These are phyloP conservation scores for Perithous albicinctus DNA, from an alignment of 2,888 invertebrate species.

Conservation along the genomic window DNA sequence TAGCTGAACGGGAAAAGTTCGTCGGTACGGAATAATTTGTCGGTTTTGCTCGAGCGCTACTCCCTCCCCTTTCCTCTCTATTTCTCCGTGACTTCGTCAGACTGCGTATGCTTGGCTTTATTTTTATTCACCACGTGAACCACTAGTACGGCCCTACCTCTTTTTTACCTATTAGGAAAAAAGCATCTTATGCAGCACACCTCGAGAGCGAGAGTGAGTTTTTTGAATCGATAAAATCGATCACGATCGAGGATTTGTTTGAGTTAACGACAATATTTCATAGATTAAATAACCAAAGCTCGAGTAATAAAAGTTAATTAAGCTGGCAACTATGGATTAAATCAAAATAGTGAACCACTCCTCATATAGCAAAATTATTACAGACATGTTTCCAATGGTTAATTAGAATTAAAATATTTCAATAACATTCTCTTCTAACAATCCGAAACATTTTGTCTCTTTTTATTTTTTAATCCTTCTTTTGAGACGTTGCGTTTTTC, in stretches of 20 bases:
- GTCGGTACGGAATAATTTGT: constrained; percentile 77
- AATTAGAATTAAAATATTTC: too few species aligned
- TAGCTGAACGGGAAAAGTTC: constrained; percentile 74
- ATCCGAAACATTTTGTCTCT: too few species aligned
- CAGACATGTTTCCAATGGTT: too few species aligned
- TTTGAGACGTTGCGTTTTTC: too few species aligned
- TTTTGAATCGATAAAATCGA: background rate
- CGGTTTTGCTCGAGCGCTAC: constrained; percentile 64
- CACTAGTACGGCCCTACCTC: constrained; percentile 28
- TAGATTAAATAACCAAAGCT: background rate
- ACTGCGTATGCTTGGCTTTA: constrained; percentile 41
- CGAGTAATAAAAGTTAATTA: too few species aligned
- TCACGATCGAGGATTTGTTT: background rate
- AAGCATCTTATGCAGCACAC: constrained; percentile 19
- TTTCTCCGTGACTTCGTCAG: constrained; percentile 49
- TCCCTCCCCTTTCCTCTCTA: constrained; percentile 12
- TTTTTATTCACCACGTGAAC: constrained; percentile 58
- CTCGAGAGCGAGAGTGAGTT: background rate
- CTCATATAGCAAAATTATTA: too few species aligned
- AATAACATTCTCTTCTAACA: too few species aligned
- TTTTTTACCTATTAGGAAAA: constrained; percentile 52
- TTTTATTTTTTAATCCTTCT: too few species aligned
- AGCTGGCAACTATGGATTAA: too few species aligned
- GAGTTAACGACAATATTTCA: background rate
- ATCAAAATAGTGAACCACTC: too few species aligned